phyloP scores from a whole-genome alignment of 2,797 vertebrate species.

The Gallirallus australis region DNA sequence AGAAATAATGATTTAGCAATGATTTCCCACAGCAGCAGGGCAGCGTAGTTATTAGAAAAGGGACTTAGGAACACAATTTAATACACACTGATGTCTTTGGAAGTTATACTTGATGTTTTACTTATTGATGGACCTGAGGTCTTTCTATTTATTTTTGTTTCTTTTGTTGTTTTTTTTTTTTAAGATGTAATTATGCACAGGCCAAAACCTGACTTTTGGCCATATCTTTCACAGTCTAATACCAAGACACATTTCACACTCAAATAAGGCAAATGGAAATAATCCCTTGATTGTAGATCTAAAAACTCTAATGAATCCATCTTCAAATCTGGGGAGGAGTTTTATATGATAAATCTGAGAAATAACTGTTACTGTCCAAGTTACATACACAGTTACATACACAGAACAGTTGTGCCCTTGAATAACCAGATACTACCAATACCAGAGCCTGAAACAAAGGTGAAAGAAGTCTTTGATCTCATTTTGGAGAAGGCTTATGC shows the following conservation, averaged over 20 bases:
- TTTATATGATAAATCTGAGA: background rate
- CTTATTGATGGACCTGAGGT: background rate
- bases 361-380: background rate
- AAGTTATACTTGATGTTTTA: background rate
- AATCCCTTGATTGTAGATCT: background rate
- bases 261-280: background rate
- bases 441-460: background rate
- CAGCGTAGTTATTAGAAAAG: background rate
- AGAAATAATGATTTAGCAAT: conserved; percentile 33
- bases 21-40: background rate
- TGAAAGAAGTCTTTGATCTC: background rate
- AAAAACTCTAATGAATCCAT: background rate
- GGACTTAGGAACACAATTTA: background rate
- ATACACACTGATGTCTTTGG: background rate
- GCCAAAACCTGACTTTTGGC: background rate
- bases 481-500: background rate
- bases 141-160: background rate
- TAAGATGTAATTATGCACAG: background rate
- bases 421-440: background rate
- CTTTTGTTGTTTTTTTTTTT: background rate
- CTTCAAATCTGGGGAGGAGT: background rate
- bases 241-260: background rate
- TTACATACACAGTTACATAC: background rate
- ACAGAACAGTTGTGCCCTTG: background rate
- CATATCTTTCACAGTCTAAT: background rate